A percentile compares a stretch with the other conserved stretches of the same genome.
Evolutionary conservation across 1,140 invertebrate species (phyloP).

Genomic region (Ditylenchus dipsaci): DNA sequence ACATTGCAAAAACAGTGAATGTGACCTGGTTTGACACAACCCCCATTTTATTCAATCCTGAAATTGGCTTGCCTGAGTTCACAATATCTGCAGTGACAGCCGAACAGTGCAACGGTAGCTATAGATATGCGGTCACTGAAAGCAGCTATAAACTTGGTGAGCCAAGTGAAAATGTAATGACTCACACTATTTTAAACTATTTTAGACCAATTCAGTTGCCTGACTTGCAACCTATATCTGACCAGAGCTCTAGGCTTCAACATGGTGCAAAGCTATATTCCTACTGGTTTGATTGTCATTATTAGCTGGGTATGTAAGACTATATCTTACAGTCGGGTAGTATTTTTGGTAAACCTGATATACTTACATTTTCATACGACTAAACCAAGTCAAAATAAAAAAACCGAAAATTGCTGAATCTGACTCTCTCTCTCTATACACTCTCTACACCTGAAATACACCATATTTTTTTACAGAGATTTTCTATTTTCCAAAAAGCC

Average conservation of each 20-base stretch:
- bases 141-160: constrained; percentile 43
- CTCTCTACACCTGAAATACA: too few relatives aligned
- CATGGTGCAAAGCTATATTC: constrained; percentile 79
- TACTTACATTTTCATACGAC: too few relatives aligned
- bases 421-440: too few relatives aligned
- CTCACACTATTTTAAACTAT: too few relatives aligned
- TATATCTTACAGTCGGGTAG: too few relatives aligned
- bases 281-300: constrained; percentile 76
- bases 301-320: constrained; percentile 75
- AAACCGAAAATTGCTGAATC: too few relatives aligned
- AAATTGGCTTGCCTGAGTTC: constrained; percentile 56
- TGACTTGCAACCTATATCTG: constrained; percentile 72
- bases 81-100: constrained; percentile 41
- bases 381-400: too few relatives aligned
- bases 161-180: constrained; percentile 3
- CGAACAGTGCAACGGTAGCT: constrained; percentile 54
- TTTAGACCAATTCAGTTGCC: constrained; percentile 66
- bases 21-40: constrained; percentile 51
- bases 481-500: too few relatives aligned
- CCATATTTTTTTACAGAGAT: too few relatives aligned
- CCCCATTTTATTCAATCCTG: constrained; percentile 48
- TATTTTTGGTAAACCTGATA: too few relatives aligned
- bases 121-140: constrained; percentile 53
- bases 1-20: constrained; percentile 52
- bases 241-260: constrained; percentile 79